phyloP scores from a whole-genome alignment of 2,797 vertebrate genomes.

The Tamandua tetradactyla region DNA sequence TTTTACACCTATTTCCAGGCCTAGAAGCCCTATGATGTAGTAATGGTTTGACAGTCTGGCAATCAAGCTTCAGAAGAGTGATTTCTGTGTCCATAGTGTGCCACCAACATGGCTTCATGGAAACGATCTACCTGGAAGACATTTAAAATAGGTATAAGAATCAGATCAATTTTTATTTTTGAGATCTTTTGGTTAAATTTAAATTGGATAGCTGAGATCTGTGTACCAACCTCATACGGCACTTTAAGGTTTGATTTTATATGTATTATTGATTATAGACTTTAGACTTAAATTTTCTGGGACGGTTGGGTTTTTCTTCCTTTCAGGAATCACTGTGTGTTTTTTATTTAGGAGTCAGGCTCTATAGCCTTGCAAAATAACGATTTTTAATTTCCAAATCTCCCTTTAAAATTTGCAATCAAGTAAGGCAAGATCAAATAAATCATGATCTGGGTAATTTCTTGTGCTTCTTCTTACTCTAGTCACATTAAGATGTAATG shows the following conservation, averaged over 20 bases:
- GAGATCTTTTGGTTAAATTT: neutral
- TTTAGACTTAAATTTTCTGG: neutral
- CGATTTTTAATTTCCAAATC: neutral
- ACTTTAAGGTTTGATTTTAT: neutral
- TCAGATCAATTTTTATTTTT: neutral
- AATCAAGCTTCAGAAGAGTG: neutral
- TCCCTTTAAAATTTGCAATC: constrained; percentile 37
- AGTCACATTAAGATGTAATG: constrained; percentile 16
- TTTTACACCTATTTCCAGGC: neutral
- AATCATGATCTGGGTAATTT: neutral
- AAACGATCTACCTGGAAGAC: neutral
- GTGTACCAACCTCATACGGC: neutral
- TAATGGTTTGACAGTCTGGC: neutral
- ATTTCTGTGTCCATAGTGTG: neutral
- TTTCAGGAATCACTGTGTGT: neutral
- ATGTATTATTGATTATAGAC: neutral
- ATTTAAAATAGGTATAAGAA: neutral
- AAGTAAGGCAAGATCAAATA: neutral
- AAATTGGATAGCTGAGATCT: neutral
- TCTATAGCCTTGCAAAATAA: neutral
- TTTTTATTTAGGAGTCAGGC: neutral
- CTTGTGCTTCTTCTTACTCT: neutral
- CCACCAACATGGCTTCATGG: neutral
- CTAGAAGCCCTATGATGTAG: rapidly evolving
- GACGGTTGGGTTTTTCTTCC: neutral